phyloP scores from a whole-genome alignment of 1,140 invertebrate species.

The Elymnias hypermnestra region DNA sequence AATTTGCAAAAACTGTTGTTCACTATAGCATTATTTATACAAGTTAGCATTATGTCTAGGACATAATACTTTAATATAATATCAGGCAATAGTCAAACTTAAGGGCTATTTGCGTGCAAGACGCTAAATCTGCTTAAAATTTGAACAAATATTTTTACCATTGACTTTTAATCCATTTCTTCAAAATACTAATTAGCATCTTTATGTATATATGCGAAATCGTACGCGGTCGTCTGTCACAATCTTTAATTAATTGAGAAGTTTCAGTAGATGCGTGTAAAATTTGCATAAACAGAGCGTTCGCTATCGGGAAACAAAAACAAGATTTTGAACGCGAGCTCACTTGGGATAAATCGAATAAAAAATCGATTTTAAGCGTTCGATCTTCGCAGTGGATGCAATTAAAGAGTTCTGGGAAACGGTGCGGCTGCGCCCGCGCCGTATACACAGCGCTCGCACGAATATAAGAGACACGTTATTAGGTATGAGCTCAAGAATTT shows the following conservation, averaged over 20 bases:
- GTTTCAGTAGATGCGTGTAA: conserved; percentile 68
- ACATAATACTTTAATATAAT: too few relatives aligned
- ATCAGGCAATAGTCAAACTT: too few relatives aligned
- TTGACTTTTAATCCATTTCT: too few relatives aligned
- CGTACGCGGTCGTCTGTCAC: conserved; percentile 29
- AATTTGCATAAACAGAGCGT: conserved; percentile 72
- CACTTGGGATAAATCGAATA: conserved; percentile 68
- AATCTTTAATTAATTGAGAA: conserved; percentile 69
- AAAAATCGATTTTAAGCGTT: conserved; percentile 74
- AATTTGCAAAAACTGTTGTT: too few relatives aligned
- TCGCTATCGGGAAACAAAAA: conserved; percentile 63
- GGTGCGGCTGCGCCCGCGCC: conserved; percentile 31
- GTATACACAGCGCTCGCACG: conserved; percentile 39
- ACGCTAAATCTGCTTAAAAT: too few relatives aligned
- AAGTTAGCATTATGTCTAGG: too few relatives aligned
- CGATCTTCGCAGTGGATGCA: conserved; percentile 68
- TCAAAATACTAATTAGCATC: too few relatives aligned
- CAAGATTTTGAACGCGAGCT: conserved; percentile 52
- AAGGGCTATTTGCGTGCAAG: too few relatives aligned
- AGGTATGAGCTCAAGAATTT: conserved; percentile 14
- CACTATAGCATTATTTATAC: too few relatives aligned
- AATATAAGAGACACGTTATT: conserved; percentile 35
- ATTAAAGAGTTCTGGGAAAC: conserved; percentile 70
- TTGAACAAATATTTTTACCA: too few relatives aligned
- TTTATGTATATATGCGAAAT: too few relatives aligned